Evolutionary conservation across 2,797 vertebrate species (phyloP).

Genomic region (Urosaurus nigricauda): DNA sequence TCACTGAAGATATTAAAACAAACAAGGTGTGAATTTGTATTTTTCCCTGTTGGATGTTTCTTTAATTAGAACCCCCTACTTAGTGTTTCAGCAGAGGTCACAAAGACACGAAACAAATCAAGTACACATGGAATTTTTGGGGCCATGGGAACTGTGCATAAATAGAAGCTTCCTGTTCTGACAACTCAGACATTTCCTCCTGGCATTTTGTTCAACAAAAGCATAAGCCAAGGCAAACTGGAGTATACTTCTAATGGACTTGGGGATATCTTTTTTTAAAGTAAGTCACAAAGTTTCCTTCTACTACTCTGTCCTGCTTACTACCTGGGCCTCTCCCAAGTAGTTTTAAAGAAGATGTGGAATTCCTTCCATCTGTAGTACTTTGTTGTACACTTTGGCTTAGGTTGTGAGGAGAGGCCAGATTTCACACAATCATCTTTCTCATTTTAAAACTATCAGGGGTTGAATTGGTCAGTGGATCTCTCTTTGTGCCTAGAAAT

Average conservation of each 20-base stretch:
- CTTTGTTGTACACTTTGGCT: neutral
- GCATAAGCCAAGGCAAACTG: slow-evolving; percentile 59
- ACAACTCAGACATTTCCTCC: slow-evolving; percentile 72
- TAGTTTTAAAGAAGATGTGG: slow-evolving; percentile 12
- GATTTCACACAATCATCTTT: neutral
- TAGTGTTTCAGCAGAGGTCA: slow-evolving; percentile 72
- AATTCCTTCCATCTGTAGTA: neutral
- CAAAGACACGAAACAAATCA: slow-evolving; percentile 61
- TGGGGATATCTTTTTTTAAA: fast-evolving
- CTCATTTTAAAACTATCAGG: neutral
- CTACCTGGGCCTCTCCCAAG: neutral
- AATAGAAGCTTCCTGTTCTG: slow-evolving; percentile 72
- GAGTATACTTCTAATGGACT: slow-evolving; percentile 51
- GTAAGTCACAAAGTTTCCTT: neutral
- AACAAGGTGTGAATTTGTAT: slow-evolving; percentile 63
- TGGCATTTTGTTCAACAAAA: neutral
- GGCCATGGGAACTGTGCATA: slow-evolving; percentile 64
- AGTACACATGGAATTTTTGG: slow-evolving; percentile 67
- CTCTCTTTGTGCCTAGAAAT: neutral
- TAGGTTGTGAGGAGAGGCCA: neutral
- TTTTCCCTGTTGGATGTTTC: slow-evolving; percentile 53
- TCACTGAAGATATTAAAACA: slow-evolving; percentile 65
- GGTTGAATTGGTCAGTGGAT: neutral
- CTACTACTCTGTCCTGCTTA: fast-evolving
- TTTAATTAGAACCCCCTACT: slow-evolving; percentile 63